Evolutionary conservation across 2,888 invertebrate species (phyloP), one percentile per base, ranked within the genome.

Genomic region (Morinoia aosen): DNA sequence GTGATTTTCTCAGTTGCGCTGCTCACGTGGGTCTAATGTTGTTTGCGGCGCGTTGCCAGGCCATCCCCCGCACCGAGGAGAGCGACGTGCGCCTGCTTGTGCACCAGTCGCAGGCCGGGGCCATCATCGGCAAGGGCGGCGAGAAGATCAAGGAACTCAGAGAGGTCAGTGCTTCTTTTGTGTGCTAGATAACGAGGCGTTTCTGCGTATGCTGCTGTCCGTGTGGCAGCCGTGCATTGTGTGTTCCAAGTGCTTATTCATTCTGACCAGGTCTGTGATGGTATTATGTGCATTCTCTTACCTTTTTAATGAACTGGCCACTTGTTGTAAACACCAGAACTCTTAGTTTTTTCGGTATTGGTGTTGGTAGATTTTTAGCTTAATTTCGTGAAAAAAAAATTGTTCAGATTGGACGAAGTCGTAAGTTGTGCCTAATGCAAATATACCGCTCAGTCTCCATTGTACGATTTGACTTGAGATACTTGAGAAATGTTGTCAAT

Each of bases 131-230:
- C 96, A 99, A 99, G 97, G 99, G 98, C 96, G 99, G 99, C 95
- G 98, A 98, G 97, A 99, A 99, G 98, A 99, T 99, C 97, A 99
- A 99, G 98, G 99, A 99, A 97, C 98, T 99, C 95, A 98, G 99
- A 97, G 99, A 99, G 98, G 99, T 99, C 97, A 98, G 98, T 98
- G 96, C 58, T 64, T 48, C 48, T 76, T 58, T 33, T 76, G 14
- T 40, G 56, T 56, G 95, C 95, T 12, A 56, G 40, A 39, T 90
- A 39, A 8, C 8, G 90, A 90, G 48, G 39, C 40, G 19, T 88
- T 90, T 39, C 40, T 90, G n/a, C 14, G 2, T 90, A 40, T 3
- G n/a, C 48, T 39, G 90, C 39, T 76, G 76, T 76, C 8, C 2
- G 7, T 76, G 76, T 76, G 11, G 12, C 12, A 33, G 88, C 12